phyloP scores from a whole-genome alignment of 2,113 vertebrate species.

The Zapornia atra region DNA sequence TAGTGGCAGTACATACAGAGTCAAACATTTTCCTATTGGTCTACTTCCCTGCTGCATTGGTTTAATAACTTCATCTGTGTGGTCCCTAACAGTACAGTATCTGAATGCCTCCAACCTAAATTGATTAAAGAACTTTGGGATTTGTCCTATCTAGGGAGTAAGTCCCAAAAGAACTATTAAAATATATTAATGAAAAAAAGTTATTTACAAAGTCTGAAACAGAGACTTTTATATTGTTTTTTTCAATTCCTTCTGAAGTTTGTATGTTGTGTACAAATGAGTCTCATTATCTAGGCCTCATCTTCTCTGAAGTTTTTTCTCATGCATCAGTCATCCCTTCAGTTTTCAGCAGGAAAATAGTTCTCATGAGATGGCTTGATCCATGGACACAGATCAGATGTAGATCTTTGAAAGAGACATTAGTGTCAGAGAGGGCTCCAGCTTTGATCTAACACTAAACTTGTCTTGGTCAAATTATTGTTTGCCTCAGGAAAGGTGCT shows the following conservation, averaged over 20 bases:
- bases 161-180: fast-evolving
- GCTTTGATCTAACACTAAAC: neutral
- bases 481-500: neutral
- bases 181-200: neutral
- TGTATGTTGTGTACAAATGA: neutral
- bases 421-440: neutral
- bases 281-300: neutral
- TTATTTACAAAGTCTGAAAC: neutral
- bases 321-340: neutral
- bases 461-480: neutral
- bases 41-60: neutral
- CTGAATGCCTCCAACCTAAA: neutral
- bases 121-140: neutral
- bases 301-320: neutral
- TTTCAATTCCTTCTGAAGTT: neutral
- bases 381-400: neutral
- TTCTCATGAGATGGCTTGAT: neutral
- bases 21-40: neutral
- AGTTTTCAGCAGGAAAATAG: neutral
- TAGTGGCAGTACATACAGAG: neutral
- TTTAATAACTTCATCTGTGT: neutral
- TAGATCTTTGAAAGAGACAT: neutral
- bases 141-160: neutral
- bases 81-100: neutral
- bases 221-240: neutral